These are phyloP conservation scores for Aythya baeri DNA, from an alignment of 2,113 vertebrate genomes.

Conservation along the genomic window DNA sequence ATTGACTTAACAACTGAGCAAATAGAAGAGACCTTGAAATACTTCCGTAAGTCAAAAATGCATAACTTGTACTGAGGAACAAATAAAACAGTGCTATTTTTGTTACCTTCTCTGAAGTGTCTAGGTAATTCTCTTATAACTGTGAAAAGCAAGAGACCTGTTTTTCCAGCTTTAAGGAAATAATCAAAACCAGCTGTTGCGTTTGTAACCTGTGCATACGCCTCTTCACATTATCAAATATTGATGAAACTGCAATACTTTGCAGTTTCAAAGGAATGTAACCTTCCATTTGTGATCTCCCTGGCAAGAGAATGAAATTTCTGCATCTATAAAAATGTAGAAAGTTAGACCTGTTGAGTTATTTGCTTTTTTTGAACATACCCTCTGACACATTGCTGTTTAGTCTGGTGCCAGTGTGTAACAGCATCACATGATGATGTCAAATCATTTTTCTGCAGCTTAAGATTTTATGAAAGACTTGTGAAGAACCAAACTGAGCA, in stretches of 20 bases:
- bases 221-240: neutral
- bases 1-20: constrained; percentile 94
- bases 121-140: neutral
- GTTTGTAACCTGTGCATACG: neutral
- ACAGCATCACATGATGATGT: neutral
- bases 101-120: neutral
- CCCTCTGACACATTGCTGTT: neutral
- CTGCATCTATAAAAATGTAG: neutral
- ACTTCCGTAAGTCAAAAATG: constrained; percentile 89
- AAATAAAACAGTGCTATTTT: neutral
- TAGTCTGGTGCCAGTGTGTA: neutral
- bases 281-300: neutral
- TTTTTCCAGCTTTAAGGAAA: neutral
- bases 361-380: neutral
- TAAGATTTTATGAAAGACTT: neutral
- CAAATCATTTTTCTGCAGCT: neutral
- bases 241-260: neutral
- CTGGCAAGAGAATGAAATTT: neutral
- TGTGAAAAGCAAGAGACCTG: neutral
- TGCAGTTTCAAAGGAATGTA: too few species aligned
- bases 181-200: neutral
- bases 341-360: neutral
- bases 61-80: neutral
- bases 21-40: constrained; percentile 98
- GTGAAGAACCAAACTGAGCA: neutral